Percentiles rank a stretch among this genome's conserved stretches.
These are phyloP conservation scores for Pachyramphus minor DNA, from an alignment of 2,113 vertebrate genomes.

Conservation along the genomic window DNA sequence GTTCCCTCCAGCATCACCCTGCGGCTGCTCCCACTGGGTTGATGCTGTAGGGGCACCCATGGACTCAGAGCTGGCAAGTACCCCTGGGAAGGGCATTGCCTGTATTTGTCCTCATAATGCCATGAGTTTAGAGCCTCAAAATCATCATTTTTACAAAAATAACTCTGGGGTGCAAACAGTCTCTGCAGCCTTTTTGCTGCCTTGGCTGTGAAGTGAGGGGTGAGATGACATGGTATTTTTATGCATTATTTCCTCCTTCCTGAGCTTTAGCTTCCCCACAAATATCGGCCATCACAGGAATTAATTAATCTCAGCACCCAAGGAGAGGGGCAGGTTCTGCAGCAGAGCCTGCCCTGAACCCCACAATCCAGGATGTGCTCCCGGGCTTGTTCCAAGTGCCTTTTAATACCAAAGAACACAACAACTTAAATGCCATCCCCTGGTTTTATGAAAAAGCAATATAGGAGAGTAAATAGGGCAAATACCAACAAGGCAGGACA, in stretches of 20 bases:
- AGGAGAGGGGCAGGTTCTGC: conserved; percentile 77
- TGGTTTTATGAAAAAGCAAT: conserved; percentile 91
- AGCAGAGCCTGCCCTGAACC: conserved; percentile 82
- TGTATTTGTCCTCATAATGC: fast-evolving
- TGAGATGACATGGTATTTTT: not conserved
- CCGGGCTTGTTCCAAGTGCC: conserved; percentile 80
- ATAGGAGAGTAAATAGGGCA: conserved; percentile 97
- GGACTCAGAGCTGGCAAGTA: fast-evolving
- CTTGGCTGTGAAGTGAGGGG: not conserved
- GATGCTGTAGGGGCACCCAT: fast-evolving
- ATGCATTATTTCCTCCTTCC: not conserved
- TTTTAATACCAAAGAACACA: conserved; percentile 93
- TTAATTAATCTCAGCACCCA: conserved; percentile 72
- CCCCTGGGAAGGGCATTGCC: not conserved
- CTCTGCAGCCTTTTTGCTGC: not conserved
- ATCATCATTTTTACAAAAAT: not conserved
- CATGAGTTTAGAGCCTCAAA: fast-evolving
- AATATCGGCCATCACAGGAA: conserved; percentile 33
- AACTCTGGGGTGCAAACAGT: not conserved
- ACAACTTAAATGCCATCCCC: conserved; percentile 96
- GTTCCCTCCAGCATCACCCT: not conserved
- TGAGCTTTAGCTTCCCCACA: not conserved
- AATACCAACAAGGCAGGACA: conserved; percentile 92
- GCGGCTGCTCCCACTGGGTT: fast-evolving
- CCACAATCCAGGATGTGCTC: conserved; percentile 83